Percentiles rank a stretch among this genome's conserved stretches.
Evolutionary conservation across 2,888 invertebrate genomes (phyloP).

Genomic region (Cordylochernes scorpioides): DNA sequence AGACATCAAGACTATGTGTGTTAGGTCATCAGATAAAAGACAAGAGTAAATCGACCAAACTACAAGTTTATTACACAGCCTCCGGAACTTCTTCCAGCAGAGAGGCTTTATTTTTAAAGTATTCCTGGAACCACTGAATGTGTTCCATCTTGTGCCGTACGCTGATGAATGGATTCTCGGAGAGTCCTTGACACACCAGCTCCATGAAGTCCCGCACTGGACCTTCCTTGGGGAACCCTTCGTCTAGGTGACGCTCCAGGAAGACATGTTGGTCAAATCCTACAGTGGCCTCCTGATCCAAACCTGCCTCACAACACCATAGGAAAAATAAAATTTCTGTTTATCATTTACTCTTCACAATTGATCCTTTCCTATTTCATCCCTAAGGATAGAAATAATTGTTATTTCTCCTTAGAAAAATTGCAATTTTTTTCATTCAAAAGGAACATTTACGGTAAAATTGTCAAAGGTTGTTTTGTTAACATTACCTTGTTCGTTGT

Average conservation of each 20-base stretch:
- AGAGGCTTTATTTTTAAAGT: conserved; percentile 51
- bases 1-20: too few species aligned
- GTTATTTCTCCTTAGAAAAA: too few species aligned
- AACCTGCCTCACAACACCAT: too few species aligned
- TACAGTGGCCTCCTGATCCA: conserved; percentile 29
- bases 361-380: too few species aligned
- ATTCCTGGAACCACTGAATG: conserved; percentile 68
- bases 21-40: too few species aligned
- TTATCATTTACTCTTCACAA: too few species aligned
- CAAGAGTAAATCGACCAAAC: too few species aligned
- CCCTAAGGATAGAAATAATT: too few species aligned
- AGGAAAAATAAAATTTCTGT: too few species aligned
- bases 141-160: conserved; percentile 63
- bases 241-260: conserved; percentile 52
- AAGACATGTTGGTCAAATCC: conserved; percentile 86
- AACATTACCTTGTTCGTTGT: conserved; percentile 82
- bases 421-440: too few species aligned
- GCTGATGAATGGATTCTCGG: conserved; percentile 73
- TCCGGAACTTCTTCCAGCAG: conserved; percentile 38
- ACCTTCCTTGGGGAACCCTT: conserved; percentile 66
- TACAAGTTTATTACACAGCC: too few species aligned
- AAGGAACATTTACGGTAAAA: not conserved
- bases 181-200: conserved; percentile 65
- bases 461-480: not conserved
- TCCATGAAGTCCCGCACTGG: conserved; percentile 94